Evolutionary conservation across 2,888 invertebrate species (phyloP).

Genomic region (Thera britannica): DNA sequence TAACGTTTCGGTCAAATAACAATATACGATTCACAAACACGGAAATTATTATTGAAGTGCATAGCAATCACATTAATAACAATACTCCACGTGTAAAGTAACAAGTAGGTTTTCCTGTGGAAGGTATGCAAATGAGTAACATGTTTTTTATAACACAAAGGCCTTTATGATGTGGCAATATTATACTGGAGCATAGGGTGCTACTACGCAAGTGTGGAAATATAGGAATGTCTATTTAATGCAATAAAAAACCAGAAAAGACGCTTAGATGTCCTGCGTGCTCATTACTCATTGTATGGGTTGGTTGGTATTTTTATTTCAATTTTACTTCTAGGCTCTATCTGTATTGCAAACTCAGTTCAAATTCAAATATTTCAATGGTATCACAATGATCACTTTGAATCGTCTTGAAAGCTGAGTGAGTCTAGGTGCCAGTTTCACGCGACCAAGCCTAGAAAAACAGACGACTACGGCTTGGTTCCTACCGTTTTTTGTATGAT

Average conservation of each 20-base stretch:
- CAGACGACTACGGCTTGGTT: no score
- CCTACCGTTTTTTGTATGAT: no score
- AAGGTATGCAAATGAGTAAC: slow-evolving; percentile 34
- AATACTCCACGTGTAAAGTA: slow-evolving; percentile 12
- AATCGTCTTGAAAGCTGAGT: no score
- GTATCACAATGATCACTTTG: no score
- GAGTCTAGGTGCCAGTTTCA: no score
- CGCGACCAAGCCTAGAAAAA: no score
- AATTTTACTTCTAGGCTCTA: no score
- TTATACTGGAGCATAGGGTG: slow-evolving; percentile 12
- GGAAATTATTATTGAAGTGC: slow-evolving; percentile 8
- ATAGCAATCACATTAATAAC: not conserved
- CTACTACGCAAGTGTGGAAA: not conserved
- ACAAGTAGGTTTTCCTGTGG: slow-evolving; percentile 15
- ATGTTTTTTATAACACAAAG: slow-evolving; percentile 22
- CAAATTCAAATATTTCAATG: no score
- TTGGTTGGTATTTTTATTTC: no score
- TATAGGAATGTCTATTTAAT: not conserved
- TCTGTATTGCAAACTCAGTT: no score
- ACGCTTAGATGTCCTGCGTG: no score
- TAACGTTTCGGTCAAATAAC: not conserved
- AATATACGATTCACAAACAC: not conserved
- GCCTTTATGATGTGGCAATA: slow-evolving; percentile 4
- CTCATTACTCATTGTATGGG: no score
- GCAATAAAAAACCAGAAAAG: not conserved